Evolutionary conservation across 2,113 vertebrate species (phyloP), one percentile per base, ranked within the genome.

Genomic region (Crotophaga sulcirostris): DNA sequence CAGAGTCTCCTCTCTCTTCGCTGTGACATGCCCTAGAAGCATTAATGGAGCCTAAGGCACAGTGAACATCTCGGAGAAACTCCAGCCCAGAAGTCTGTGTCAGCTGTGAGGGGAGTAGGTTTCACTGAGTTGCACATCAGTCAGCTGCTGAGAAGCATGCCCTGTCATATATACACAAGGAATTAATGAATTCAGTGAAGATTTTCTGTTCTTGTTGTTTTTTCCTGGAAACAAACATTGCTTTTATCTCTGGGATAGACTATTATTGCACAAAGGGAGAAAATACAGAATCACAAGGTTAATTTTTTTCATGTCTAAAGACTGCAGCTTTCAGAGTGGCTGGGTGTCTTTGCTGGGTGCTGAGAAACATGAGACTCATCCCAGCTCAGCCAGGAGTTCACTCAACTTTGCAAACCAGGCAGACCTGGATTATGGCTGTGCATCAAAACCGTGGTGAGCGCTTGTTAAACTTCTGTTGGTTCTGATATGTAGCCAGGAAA

Each of bases 171-270:
- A 96, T 52, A 44, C 90, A 95, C 91, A 94, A 89, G 95, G 97
- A 96, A 90, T 96, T 96, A 81, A 97, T 96, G 95, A 96, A 96
- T 93, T 90, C 91, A 95, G 94, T 82, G 83, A 97, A 94, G 83
- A 84, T 44, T 91, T 94, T 81, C 62, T 40, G 4, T 38, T 69
- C 7, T 51, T 81, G 40, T 24, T 87, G 29, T 64, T 98, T 38
- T 12, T 42, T 97, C 94, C 95, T 97, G 97, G 96, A 96, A 95
- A 76, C 74, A 89, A 97, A 75, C 69, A 10, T 52, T 75, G n/a
- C 89, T 95, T 75, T 97, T 94, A 93, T 84, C 86, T 75, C 64
- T 89, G 87, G 92, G 90, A 58, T 95, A 97, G 78, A 60, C 91
- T 82, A 36, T 70, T 94, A 38, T 49, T 81, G 91, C 89, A 92